Conservation (phyloP, 2,113 vertebrate species). For the Nerophis lumbriciformis region DNA sequence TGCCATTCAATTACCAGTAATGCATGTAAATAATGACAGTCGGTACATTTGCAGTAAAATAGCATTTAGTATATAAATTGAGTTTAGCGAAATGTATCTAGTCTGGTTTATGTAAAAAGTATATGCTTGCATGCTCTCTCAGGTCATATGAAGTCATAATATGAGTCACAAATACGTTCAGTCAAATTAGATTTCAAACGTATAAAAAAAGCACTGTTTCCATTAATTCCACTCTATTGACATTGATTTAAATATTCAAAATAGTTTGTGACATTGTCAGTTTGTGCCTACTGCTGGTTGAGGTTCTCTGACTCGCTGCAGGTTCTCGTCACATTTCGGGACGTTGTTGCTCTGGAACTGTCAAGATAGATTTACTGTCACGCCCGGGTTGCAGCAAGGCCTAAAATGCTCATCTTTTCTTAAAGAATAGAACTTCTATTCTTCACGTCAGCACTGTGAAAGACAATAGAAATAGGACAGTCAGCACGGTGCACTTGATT, state of each 20-base stretch:
- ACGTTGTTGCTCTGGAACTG: constrained; percentile 4
- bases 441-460: background rate
- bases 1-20: too few species aligned
- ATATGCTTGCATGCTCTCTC: background rate
- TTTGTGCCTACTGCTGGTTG: constrained; percentile 9
- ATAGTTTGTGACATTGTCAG: background rate
- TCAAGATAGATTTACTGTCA: constrained; percentile 11
- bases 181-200: background rate
- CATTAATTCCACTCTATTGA: background rate
- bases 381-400: background rate
- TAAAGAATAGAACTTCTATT: background rate
- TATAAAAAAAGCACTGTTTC: constrained; percentile 3
- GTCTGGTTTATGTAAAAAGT: too few species aligned
- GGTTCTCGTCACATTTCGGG: constrained; percentile 1
- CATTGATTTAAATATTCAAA: constrained; percentile 1
- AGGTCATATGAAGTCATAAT: background rate
- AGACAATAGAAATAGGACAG: background rate
- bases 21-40: too few species aligned
- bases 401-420: background rate
- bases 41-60: too few species aligned
- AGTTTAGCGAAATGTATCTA: too few species aligned
- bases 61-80: too few species aligned
- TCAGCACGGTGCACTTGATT: background rate
- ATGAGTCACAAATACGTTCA: constrained; percentile 2
- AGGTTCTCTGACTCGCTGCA: constrained; percentile 9